Percentiles rank a stretch among this genome's conserved stretches.
Conservation (phyloP, 1,140 invertebrate genomes). For the Papilio helenus region DNA sequence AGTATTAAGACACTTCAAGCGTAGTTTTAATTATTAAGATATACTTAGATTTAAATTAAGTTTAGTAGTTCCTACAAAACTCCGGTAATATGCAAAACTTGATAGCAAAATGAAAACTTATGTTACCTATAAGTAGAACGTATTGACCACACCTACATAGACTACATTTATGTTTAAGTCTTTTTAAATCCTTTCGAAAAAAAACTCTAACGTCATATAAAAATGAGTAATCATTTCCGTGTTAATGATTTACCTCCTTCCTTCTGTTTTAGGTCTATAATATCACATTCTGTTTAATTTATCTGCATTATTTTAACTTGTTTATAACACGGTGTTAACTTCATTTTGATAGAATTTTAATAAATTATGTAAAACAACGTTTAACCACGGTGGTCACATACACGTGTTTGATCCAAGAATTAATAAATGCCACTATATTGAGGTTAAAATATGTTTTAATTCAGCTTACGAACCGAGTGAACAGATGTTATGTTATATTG, state of each 20-base stretch:
- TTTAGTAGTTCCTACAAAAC: not conserved
- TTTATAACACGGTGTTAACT: not conserved
- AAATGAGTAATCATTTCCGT: not conserved
- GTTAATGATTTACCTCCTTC: not conserved
- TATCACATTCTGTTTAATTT: not conserved
- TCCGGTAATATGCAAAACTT: not conserved
- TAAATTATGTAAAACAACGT: not conserved
- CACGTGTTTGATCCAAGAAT: not conserved
- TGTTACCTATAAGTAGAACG: too few relatives aligned
- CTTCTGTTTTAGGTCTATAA: not conserved
- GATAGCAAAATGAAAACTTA: too few relatives aligned
- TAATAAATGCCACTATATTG: not conserved
- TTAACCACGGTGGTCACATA: not conserved
- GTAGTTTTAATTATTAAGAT: not conserved
- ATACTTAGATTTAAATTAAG: not conserved
- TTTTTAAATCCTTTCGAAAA: not conserved
- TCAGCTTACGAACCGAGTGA: not conserved
- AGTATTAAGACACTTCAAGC: not conserved
- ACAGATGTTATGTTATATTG: too few relatives aligned
- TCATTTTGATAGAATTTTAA: not conserved
- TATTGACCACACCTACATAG: too few relatives aligned
- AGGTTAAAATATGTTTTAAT: not conserved
- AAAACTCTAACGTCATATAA: not conserved
- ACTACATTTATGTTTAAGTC: not conserved
- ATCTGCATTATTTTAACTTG: not conserved